Percentiles rank a stretch among this genome's conserved stretches.
These are phyloP conservation scores for Sebastes ruberrimus DNA, from an alignment of 2,797 vertebrate genomes.

Conservation along the genomic window DNA sequence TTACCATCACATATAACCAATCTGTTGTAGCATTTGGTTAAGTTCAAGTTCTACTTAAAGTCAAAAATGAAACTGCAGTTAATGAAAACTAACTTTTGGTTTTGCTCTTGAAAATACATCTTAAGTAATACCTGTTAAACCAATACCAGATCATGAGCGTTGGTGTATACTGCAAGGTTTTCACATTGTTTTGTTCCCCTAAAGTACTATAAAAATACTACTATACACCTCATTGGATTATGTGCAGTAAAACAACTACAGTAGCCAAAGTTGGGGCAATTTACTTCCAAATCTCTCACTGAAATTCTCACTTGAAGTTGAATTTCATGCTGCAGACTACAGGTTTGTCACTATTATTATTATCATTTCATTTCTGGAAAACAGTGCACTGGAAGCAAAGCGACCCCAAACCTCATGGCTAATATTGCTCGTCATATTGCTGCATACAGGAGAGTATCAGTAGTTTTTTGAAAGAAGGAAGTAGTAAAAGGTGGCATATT, in stretches of 20 bases:
- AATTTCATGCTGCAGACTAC: neutral
- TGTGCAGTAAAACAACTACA: neutral
- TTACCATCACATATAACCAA: no score
- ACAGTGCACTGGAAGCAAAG: neutral
- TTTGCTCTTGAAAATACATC: no score
- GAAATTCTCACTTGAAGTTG: neutral
- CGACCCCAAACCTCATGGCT: neutral
- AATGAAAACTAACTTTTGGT: no score
- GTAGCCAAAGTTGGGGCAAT: neutral
- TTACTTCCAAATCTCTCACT: neutral
- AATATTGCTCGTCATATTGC: neutral
- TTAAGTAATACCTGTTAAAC: no score
- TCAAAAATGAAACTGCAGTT: no score
- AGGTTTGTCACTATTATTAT: neutral
- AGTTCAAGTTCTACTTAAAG: rapidly evolving
- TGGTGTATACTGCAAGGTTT: neutral
- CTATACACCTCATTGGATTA: neutral
- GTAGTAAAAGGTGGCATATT: neutral
- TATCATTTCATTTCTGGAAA: neutral
- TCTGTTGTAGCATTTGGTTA: no score
- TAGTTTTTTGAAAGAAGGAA: constrained; percentile 23
- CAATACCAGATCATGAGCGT: no score
- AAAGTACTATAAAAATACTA: neutral
- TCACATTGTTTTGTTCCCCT: neutral
- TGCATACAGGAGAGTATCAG: constrained; percentile 33